Conservation (phyloP, 2,113 vertebrate genomes). For the Gracilinanus agilis region DNA sequence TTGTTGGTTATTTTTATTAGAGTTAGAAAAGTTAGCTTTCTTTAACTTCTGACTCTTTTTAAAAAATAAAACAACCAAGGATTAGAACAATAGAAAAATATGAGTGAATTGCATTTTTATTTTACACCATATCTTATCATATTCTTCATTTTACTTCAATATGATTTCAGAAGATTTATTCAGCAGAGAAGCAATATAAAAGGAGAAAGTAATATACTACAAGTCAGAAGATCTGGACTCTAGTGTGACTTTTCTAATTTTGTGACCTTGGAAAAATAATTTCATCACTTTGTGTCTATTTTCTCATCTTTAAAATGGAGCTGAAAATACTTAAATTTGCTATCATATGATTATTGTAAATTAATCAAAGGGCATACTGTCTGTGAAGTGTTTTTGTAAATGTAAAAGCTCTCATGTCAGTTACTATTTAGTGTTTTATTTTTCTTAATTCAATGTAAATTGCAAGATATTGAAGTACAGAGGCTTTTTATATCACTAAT, state of each 20-base stretch:
- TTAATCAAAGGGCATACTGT: not conserved
- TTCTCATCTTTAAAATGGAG: too few species aligned
- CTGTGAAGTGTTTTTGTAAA: not conserved
- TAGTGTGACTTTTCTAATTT: too few species aligned
- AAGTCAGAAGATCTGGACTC: not conserved
- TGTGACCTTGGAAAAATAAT: not conserved
- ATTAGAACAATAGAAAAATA: not conserved
- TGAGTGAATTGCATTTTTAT: not conserved
- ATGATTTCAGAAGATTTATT: not conserved
- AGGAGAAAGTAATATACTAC: not conserved
- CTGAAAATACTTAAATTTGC: too few species aligned
- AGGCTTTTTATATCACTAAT: slow-evolving; percentile 35
- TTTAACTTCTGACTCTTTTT: not conserved
- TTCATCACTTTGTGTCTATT: not conserved
- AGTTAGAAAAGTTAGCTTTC: not conserved
- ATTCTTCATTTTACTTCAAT: not conserved
- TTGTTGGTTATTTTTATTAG: not conserved
- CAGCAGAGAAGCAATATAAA: not conserved
- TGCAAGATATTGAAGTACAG: slow-evolving; percentile 47
- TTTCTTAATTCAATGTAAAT: slow-evolving; percentile 1
- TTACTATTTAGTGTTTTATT: not conserved
- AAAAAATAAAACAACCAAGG: not conserved
- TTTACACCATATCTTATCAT: not conserved
- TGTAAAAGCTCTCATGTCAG: not conserved
- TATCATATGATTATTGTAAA: not conserved